phyloP scores from a whole-genome alignment of 2,797 vertebrate species.

The Alfaro cultratus region DNA sequence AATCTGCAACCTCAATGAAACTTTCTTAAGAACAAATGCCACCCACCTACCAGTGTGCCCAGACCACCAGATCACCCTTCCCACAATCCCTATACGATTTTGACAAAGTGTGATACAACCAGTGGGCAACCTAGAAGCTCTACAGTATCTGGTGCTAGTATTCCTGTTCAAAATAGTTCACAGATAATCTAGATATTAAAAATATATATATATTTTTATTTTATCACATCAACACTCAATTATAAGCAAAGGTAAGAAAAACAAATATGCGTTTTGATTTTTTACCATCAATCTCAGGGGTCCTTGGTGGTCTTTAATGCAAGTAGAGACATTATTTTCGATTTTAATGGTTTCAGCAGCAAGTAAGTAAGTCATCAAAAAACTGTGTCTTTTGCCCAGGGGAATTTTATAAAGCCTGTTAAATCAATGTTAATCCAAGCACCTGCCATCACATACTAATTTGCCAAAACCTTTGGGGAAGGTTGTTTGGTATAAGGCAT shows the following conservation, averaged over 20 bases:
- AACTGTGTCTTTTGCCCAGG: constrained; percentile 49
- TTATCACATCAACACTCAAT: not conserved
- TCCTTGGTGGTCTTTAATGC: not conserved
- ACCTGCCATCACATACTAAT: constrained; percentile 72
- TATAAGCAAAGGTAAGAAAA: not conserved
- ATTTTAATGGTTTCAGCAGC: constrained; percentile 35
- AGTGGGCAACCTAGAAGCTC: not conserved
- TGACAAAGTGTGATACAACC: not conserved
- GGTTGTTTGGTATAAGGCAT: constrained; percentile 47
- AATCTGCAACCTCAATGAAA: not conserved
- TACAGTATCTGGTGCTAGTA: not conserved
- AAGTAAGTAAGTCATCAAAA: constrained; percentile 48
- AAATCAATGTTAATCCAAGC: constrained; percentile 70
- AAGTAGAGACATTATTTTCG: constrained; percentile 47
- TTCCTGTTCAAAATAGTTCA: not conserved
- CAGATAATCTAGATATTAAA: not conserved
- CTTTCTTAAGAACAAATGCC: not conserved
- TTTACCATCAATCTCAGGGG: not conserved
- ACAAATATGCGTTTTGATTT: too few relatives aligned
- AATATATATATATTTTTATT: not conserved
- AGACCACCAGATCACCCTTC: not conserved
- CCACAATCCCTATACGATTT: not conserved
- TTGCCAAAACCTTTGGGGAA: constrained; percentile 44
- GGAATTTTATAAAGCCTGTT: constrained; percentile 60
- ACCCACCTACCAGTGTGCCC: not conserved